Percentiles rank a stretch among this genome's conserved stretches.
phyloP scores from a whole-genome alignment of 2,797 vertebrate species.

The Thaleichthys pacificus region DNA sequence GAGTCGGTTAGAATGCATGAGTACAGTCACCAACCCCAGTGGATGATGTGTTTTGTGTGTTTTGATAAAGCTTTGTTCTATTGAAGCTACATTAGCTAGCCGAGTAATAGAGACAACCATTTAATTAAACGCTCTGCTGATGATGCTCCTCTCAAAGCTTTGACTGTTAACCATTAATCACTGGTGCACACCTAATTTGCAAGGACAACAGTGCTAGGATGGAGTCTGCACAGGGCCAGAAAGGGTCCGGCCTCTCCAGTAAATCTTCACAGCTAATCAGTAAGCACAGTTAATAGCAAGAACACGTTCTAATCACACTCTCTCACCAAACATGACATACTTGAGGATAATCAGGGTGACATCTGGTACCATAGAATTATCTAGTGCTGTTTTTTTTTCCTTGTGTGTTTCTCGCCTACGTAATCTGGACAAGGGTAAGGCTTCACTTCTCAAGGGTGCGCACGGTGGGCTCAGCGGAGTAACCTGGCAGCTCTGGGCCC shows the following conservation, averaged over 20 bases:
- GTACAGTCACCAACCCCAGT: constrained; percentile 23
- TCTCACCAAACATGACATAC: constrained; percentile 44
- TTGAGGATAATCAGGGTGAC: constrained; percentile 39
- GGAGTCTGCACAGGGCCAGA: constrained; percentile 52
- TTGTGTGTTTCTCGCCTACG: constrained; percentile 49
- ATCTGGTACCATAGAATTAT: neutral
- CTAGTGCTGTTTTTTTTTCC: neutral
- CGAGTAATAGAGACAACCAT: constrained; percentile 73
- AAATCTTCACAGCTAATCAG: constrained; percentile 74
- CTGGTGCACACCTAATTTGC: constrained; percentile 72
- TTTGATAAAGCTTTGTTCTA: constrained; percentile 65
- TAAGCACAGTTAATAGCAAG: constrained; percentile 45
- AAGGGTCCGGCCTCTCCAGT: constrained; percentile 62
- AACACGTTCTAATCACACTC: constrained; percentile 44
- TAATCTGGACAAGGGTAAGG: constrained; percentile 40
- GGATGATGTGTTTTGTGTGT: constrained; percentile 43
- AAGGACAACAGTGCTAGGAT: constrained; percentile 69
- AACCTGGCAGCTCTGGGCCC: constrained; percentile 54
- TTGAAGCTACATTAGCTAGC: constrained; percentile 69
- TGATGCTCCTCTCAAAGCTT: constrained; percentile 67
- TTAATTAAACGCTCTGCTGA: constrained; percentile 74
- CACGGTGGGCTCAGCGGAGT: neutral
- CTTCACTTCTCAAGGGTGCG: neutral
- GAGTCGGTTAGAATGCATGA: constrained; percentile 3
- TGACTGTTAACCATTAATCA: constrained; percentile 75